Conservation (phyloP, 2,888 invertebrate species). For the Andrena trimmerana region DNA sequence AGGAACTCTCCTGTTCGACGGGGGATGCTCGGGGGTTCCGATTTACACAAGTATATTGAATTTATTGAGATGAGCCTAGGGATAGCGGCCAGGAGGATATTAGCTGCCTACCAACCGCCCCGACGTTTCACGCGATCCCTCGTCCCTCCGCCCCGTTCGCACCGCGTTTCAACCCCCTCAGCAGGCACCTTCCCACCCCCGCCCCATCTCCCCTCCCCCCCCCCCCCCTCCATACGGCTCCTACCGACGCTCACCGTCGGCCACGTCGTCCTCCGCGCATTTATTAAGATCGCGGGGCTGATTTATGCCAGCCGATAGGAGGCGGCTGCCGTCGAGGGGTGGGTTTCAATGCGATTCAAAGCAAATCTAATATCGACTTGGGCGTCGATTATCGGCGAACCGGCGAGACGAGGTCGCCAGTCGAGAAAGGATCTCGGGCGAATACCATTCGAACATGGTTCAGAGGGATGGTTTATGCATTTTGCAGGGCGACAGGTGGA, state of each 20-base stretch:
- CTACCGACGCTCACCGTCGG: constrained; percentile 42
- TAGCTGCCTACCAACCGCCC: constrained; percentile 84
- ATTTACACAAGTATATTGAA: constrained; percentile 85
- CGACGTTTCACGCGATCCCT: constrained; percentile 77
- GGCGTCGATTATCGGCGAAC: constrained; percentile 63
- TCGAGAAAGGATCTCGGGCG: constrained; percentile 2
- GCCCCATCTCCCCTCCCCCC: neutral
- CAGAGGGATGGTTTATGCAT: neutral
- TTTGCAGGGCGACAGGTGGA: neutral
- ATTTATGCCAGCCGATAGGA: constrained; percentile 81
- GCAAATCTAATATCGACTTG: constrained; percentile 71
- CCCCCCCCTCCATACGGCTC: constrained; percentile 6
- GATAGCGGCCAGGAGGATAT: constrained; percentile 85
- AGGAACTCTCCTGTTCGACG: constrained; percentile 55
- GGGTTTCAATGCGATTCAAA: constrained; percentile 74
- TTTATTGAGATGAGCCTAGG: constrained; percentile 85
- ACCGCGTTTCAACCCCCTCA: constrained; percentile 35
- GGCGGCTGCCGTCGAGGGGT: constrained; percentile 36
- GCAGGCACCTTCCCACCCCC: neutral
- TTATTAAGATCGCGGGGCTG: constrained; percentile 83
- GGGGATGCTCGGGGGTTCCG: constrained; percentile 73
- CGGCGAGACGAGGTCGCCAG: constrained; percentile 14
- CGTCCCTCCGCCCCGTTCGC: constrained; percentile 35
- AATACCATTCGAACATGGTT: constrained; percentile 10
- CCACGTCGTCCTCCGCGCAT: constrained; percentile 74